These are phyloP conservation scores for Nothocercus nigrocapillus DNA, from an alignment of 2,113 vertebrate genomes.

Conservation along the genomic window DNA sequence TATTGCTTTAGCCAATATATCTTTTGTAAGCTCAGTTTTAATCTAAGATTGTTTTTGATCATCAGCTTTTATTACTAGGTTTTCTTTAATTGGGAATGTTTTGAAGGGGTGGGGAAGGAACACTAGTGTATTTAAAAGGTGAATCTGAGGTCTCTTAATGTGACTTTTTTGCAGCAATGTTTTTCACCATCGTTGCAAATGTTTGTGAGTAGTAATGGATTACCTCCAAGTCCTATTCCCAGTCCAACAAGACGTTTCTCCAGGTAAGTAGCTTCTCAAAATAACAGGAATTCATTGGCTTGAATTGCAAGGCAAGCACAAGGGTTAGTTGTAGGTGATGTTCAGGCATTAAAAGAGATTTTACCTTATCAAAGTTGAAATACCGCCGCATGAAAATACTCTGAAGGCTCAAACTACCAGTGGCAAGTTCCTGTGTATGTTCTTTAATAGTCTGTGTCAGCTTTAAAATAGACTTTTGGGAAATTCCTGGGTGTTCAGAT, in stretches of 20 bases:
- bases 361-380: neutral
- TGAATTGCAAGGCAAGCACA: neutral
- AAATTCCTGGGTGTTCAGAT: neutral
- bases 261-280: constrained; percentile 72
- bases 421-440: neutral
- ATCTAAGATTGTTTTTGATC: neutral
- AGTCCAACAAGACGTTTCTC: constrained; percentile 92
- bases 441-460: accelerated
- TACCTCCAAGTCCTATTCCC: constrained; percentile 89
- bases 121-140: neutral
- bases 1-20: neutral
- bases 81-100: neutral
- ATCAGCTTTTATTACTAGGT: neutral
- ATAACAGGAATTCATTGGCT: neutral
- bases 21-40: neutral
- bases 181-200: constrained; percentile 97
- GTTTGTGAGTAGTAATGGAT: constrained; percentile 92
- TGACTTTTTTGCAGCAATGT: constrained; percentile 83
- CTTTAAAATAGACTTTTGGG: neutral
- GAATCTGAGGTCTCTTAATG: neutral
- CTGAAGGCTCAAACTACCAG: neutral
- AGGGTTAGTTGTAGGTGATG: neutral
- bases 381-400: neutral
- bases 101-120: neutral
- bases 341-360: neutral